Evolutionary conservation across 2,888 invertebrate species (phyloP).

Genomic region (Archips xylosteana): DNA sequence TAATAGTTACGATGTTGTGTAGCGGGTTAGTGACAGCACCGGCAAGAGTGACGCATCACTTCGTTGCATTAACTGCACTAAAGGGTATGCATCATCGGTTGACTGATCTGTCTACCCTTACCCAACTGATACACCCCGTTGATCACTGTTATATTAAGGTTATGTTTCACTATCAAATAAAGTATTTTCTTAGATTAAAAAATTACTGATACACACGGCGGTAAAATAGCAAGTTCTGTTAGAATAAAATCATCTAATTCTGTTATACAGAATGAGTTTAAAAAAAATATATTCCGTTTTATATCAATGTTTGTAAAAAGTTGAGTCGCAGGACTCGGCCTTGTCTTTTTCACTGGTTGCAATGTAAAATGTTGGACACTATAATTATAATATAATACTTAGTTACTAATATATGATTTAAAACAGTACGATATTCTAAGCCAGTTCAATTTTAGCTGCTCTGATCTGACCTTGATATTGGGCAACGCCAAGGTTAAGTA

Average conservation of each 20-base stretch:
- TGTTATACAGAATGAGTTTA: too few species aligned
- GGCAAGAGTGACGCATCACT: slow-evolving; percentile 10
- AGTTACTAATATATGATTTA: too few species aligned
- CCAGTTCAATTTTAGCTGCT: background rate
- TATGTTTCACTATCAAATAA: background rate
- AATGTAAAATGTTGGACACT: background rate
- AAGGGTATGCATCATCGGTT: slow-evolving; percentile 10
- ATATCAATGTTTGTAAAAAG: too few species aligned
- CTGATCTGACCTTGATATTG: background rate
- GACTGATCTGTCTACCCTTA: background rate
- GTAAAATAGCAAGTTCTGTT: too few species aligned
- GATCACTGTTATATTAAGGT: background rate
- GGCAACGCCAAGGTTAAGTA: background rate
- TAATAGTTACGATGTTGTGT: background rate
- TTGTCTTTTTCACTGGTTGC: background rate
- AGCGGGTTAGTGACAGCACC: background rate
- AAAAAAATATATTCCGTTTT: too few species aligned
- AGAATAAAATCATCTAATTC: too few species aligned
- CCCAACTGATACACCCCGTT: background rate
- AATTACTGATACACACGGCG: too few species aligned
- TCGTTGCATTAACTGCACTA: slow-evolving; percentile 5
- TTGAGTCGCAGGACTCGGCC: too few species aligned
- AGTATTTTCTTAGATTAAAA: too few species aligned
- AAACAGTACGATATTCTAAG: background rate
- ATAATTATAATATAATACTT: background rate